Base-by-base conservation (phyloP, 2,113 vertebrate genomes). In the Pangasianodon gigas region DNA sequence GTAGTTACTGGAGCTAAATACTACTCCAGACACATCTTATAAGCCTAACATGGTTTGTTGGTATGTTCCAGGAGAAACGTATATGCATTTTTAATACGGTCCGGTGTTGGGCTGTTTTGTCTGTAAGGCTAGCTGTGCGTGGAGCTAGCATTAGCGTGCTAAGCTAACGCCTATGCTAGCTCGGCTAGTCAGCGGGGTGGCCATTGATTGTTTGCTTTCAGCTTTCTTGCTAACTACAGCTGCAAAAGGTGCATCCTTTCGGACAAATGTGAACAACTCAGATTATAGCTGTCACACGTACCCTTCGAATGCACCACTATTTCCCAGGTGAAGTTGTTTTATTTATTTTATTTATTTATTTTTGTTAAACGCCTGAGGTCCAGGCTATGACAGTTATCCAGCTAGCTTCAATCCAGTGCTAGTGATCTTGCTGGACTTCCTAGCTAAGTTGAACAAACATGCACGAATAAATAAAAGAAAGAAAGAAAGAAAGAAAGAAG, bases 131-230 rank as follows among this genome's bases (percentile, higher is more conserved):
- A 18, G 65, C 85, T 84, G 37, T 86, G 65, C 24, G 21, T 58
- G 60, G 80, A 83, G 67, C 29, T 87, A 79, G 75, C 48, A 24
- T 24, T 75, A 90, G 86, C 89, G 1, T 10, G 60, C 84, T 48
- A 85, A 48, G 84, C 84, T 85, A 85, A 69, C 37, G 6, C 75
- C 2, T 32, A 51, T 51, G 89, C 89, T 80, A 85, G 56, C 89
- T 80, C 80, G 79, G 79, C 87, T 84, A 88, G 52, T 82, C 85
- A 75, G 51, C 54, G 77, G 54, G 89, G 46, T 87, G 60, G 67
- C 85, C 79, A 84, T 90, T 87, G 86, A 87, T 90, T 87, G 54
- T 75, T 83, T 75, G 79, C 80, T 2, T 71, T 24, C 44, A 19
- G 71, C 58, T 87, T 56, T 65, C 19, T 79, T 26, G 51, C n/a